Evolutionary conservation across 2,797 vertebrate genomes (phyloP), one percentile per base, ranked within the genome.

Genomic region (Tangara arthus): DNA sequence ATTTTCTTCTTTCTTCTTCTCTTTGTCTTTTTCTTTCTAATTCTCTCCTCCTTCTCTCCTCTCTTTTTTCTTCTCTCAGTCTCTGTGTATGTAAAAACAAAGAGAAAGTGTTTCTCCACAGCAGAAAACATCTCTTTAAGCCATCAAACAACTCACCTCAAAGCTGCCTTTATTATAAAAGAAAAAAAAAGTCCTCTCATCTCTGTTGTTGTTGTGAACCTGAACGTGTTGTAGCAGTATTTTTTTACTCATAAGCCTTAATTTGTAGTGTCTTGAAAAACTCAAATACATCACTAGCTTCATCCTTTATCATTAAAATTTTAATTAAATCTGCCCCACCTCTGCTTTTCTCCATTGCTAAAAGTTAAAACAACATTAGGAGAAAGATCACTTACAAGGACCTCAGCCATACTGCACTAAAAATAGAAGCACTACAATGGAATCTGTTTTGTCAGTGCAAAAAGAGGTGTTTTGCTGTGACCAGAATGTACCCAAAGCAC

Each of bases 1-100:
- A 99, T 93, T 99, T 99, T 28, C 99, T 99, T 57, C 99, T 98
- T 94, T 99, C 99, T 97, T 99, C 99, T 93, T 99, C 99, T 65
- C 99, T 98, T 94, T 98, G 97, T 56, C 99, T 98, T 97, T 99
- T 99, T 52, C 99, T 98, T 96, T 99, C 99, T 69, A 99, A 97
- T 97, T 99, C 99, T 95, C 99, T 98, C 68, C 99, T 97, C 46
- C 99, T 98, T 39, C 99, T 98, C 96, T 99, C 99, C 94, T 99
- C 99, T 96, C 99, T 99, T 96, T 99, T 99, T 97, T 99, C 99
- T 97, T 99, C 99, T 96, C 99, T 98, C 95, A 99, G 96, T 95
- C 99, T 98, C 99, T 99, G 96, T 9, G 60, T 84, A 46, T 15
- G 13, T 21, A 69, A 91, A 87, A 87, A 8, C 18, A 72, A 89